These are phyloP conservation scores for Clusia tigrina DNA, from an alignment of 2,888 invertebrate genomes.

Conservation along the genomic window DNA sequence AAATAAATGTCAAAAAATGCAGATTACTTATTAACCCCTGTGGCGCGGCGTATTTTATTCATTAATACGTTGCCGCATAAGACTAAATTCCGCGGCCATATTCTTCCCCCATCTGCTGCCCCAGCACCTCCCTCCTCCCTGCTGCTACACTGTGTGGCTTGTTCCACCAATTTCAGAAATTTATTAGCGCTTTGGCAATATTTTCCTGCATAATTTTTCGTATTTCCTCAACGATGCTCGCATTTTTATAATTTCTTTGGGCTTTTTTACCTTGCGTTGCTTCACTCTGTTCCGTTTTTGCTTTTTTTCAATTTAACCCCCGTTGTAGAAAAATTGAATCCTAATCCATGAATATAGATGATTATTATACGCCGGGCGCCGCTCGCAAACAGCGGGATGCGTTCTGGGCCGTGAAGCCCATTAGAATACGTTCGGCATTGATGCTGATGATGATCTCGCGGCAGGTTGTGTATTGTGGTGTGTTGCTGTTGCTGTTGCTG, in stretches of 20 bases:
- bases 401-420: constrained; percentile 44
- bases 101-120: constrained; percentile 26
- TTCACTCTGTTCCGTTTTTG: not conserved
- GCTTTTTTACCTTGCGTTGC: constrained; percentile 3
- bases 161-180: constrained; percentile 38
- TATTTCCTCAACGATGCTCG: constrained; percentile 31
- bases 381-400: constrained; percentile 39
- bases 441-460: constrained; percentile 13
- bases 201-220: constrained; percentile 57
- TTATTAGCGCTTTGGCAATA: constrained; percentile 63
- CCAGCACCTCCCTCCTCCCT: not conserved
- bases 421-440: constrained; percentile 43
- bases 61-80: constrained; percentile 50
- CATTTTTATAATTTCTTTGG: constrained; percentile 13
- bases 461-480: constrained; percentile 5
- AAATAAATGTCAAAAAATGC: constrained; percentile 63
- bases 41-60: constrained; percentile 59
- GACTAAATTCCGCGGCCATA: constrained; percentile 29
- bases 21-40: constrained; percentile 63
- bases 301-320: constrained; percentile 52
- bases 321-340: constrained; percentile 63
- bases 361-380: constrained; percentile 54
- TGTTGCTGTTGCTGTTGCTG: not conserved
- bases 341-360: constrained; percentile 66
- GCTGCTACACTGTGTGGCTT: not conserved